phyloP scores from a whole-genome alignment of 2,113 vertebrate species.

The Heloderma charlesbogerti region DNA sequence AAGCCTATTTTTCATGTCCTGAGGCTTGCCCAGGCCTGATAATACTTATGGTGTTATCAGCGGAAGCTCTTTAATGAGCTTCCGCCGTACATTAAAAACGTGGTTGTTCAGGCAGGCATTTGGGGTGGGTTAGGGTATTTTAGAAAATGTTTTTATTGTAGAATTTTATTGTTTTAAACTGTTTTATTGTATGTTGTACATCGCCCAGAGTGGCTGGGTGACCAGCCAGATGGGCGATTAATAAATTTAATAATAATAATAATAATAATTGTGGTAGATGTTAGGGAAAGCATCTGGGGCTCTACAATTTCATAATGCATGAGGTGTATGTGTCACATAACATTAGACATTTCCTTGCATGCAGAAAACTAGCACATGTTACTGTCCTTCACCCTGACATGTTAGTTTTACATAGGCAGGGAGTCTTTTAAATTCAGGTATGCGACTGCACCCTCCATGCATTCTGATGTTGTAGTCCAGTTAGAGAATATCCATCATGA shows the following conservation, averaged over 20 bases:
- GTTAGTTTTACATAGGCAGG: not conserved
- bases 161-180: no score
- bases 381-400: not conserved
- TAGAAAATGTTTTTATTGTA: no score
- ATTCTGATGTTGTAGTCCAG: not conserved
- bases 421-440: not conserved
- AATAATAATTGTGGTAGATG: not conserved
- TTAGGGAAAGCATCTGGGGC: not conserved
- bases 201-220: no score
- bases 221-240: no score
- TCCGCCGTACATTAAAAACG: no score
- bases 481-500: not conserved
- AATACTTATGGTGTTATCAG: no score
- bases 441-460: not conserved
- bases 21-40: not conserved
- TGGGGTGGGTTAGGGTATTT: no score
- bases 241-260: no score
- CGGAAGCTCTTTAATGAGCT: no score
- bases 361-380: not conserved
- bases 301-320: not conserved
- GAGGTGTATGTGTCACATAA: not conserved
- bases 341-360: not conserved
- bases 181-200: no score
- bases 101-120: no score
- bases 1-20: conserved; percentile 37